Evolutionary conservation across 2,113 vertebrate genomes (phyloP).

Genomic region (Clarias macrocephalus): DNA sequence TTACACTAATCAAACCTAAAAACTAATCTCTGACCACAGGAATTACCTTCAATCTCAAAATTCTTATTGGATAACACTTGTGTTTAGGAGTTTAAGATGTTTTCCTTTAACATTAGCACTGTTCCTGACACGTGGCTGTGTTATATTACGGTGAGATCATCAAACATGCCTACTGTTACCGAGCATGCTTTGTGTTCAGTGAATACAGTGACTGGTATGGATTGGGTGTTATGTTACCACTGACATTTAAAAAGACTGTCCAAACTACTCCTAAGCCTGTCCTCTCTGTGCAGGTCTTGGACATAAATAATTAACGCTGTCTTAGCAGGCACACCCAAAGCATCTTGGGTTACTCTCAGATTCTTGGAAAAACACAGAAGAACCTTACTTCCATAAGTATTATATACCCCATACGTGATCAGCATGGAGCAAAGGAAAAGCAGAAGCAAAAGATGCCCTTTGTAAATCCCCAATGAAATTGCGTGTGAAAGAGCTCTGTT

Average conservation of each 20-base stretch:
- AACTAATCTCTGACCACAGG: background rate
- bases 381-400: background rate
- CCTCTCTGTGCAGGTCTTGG: slow-evolving; percentile 41
- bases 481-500: slow-evolving; percentile 54
- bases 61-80: background rate
- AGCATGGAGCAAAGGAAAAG: background rate
- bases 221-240: slow-evolving; percentile 27
- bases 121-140: background rate
- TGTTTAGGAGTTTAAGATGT: background rate
- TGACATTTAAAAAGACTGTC: slow-evolving; percentile 50
- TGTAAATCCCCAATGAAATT: slow-evolving; percentile 30
- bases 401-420: background rate
- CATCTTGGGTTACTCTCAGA: slow-evolving; percentile 59
- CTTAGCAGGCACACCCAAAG: slow-evolving; percentile 49
- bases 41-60: background rate
- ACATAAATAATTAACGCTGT: slow-evolving; percentile 70
- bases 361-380: slow-evolving; percentile 21
- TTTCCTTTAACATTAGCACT: background rate
- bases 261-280: slow-evolving; percentile 18
- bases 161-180: background rate
- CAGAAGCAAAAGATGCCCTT: slow-evolving; percentile 26
- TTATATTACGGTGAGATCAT: background rate
- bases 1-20: background rate
- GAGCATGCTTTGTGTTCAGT: background rate
- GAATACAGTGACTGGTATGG: background rate